Conservation (phyloP, 2,113 vertebrate genomes). For the Ophthalmolycus amberensis region DNA sequence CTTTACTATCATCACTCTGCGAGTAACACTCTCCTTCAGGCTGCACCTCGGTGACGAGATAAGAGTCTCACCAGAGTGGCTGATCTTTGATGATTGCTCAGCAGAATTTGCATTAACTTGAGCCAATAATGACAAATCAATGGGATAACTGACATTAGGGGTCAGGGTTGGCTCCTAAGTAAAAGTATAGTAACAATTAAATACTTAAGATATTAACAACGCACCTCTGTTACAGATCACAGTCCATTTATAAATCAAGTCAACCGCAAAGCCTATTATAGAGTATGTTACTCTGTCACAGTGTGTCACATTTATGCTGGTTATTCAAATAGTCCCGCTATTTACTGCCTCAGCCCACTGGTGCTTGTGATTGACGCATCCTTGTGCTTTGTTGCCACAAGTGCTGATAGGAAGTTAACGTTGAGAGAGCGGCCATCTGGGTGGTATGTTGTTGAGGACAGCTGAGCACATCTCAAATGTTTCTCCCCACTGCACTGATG, state of each 20-base stretch:
- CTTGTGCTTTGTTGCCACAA: conserved; percentile 76
- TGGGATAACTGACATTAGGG: neutral
- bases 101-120: conserved; percentile 33
- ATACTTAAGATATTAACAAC: neutral
- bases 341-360: conserved; percentile 47
- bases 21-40: conserved; percentile 29
- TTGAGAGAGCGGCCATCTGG: conserved; percentile 71
- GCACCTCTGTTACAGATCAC: neutral
- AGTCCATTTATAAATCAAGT: conserved; percentile 2
- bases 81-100: neutral
- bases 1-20: conserved; percentile 57
- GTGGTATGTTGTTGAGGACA: conserved; percentile 76
- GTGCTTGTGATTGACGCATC: conserved; percentile 68
- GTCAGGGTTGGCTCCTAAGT: neutral
- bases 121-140: conserved; percentile 16
- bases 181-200: neutral
- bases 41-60: conserved; percentile 44
- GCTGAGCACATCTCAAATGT: conserved; percentile 76
- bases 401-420: conserved; percentile 72
- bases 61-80: conserved; percentile 13
- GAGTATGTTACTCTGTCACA: conserved; percentile 5
- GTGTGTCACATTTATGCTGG: conserved; percentile 37
- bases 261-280: neutral
- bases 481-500: conserved; percentile 39
- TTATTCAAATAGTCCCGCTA: conserved; percentile 54